phyloP scores from a whole-genome alignment of 2,888 invertebrate genomes.

The Flexamia atlantica region DNA sequence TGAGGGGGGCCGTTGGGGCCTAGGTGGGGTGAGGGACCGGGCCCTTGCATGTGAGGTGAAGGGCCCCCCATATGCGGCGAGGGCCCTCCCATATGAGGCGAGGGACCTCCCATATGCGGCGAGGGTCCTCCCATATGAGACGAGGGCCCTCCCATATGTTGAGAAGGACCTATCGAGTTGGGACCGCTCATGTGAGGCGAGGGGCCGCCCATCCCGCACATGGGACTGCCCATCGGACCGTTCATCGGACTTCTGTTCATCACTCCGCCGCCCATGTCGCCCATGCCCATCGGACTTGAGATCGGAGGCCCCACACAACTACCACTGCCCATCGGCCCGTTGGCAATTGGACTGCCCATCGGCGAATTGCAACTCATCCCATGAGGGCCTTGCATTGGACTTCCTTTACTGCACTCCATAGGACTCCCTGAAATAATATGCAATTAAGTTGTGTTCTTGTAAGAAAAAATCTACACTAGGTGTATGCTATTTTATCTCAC shows the following conservation, averaged over 20 bases:
- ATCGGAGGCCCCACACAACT: conserved; percentile 71
- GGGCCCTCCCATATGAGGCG: conserved; percentile 66
- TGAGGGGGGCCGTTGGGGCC: conserved; percentile 54
- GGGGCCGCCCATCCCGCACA: conserved; percentile 64
- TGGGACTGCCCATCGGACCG: conserved; percentile 76
- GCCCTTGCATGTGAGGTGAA: conserved; percentile 76
- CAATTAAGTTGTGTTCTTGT: no score
- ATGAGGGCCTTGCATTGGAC: conserved; percentile 75
- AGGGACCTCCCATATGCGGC: conserved; percentile 74
- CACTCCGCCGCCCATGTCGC: conserved; percentile 65
- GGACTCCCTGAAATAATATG: conserved; percentile 71
- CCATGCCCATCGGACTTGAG: conserved; percentile 78
- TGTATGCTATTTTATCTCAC: no score
- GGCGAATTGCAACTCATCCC: conserved; percentile 77
- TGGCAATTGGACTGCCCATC: conserved; percentile 84
- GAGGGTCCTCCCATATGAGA: conserved; percentile 75
- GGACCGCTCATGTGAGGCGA: conserved; percentile 74
- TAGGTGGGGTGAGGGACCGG: conserved; percentile 72
- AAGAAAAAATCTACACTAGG: no score
- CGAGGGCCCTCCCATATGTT: conserved; percentile 76
- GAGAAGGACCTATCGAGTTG: conserved; percentile 76
- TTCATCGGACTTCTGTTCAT: conserved; percentile 65
- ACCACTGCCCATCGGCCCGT: conserved; percentile 70
- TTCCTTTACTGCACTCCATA: conserved; percentile 75
- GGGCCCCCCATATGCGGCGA: conserved; percentile 72